phyloP scores from a whole-genome alignment of 1,140 invertebrate species.

The Papilio machaon region DNA sequence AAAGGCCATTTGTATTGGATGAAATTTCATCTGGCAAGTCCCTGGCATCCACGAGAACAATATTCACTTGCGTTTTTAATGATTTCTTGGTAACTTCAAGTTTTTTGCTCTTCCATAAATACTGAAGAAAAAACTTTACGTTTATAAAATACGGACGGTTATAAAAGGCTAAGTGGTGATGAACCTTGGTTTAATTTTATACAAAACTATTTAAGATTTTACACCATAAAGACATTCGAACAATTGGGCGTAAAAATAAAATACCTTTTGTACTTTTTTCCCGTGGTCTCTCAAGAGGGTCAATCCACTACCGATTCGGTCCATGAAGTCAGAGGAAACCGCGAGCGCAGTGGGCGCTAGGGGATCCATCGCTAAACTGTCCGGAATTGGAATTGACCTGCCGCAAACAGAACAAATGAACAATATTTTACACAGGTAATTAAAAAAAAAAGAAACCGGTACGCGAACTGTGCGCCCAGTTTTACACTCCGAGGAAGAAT shows the following conservation, averaged over 20 bases:
- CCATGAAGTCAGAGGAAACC: constrained; percentile 72
- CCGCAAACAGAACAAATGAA: constrained; percentile 14
- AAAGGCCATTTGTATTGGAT: constrained; percentile 63
- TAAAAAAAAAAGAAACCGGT: not conserved
- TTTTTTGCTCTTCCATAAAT: constrained; percentile 71
- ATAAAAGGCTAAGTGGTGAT: not conserved
- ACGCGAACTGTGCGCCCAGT: no score
- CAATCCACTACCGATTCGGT: constrained; percentile 71
- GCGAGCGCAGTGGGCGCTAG: constrained; percentile 69
- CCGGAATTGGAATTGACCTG: constrained; percentile 74
- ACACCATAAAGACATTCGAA: no score
- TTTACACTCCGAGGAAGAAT: no score
- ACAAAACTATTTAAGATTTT: no score
- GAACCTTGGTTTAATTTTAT: not conserved
- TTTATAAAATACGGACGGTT: not conserved
- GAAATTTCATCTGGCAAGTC: constrained; percentile 62
- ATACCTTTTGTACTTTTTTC: constrained; percentile 76
- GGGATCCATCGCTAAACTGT: constrained; percentile 75
- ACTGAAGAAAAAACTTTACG: constrained; percentile 56
- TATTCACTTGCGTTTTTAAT: constrained; percentile 71
- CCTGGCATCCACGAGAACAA: constrained; percentile 73
- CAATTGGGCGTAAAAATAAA: no score
- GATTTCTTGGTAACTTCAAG: constrained; percentile 71
- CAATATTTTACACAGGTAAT: constrained; percentile 17
- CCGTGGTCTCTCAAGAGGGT: constrained; percentile 71